phyloP scores from a whole-genome alignment of 2,888 invertebrate species.

The Cataglyphis cursor region DNA sequence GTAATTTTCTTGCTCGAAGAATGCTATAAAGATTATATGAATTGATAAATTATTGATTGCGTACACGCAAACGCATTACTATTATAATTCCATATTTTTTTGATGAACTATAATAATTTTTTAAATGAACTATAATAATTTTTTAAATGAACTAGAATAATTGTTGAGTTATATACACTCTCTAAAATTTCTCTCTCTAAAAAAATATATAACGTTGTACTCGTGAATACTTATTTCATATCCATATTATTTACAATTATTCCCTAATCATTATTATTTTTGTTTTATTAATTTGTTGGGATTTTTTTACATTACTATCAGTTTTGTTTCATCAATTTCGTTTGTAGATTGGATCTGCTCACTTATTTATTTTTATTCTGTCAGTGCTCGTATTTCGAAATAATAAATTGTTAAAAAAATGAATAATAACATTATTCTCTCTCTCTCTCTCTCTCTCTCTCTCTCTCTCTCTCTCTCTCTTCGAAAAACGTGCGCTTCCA shows the following conservation, averaged over 20 bases:
- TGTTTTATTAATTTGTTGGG: neutral
- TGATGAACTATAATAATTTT: slow-evolving; percentile 10
- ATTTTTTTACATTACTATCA: slow-evolving; percentile 3
- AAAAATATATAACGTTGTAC: neutral
- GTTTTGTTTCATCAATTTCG: neutral
- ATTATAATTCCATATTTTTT: slow-evolving; percentile 18
- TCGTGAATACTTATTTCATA: neutral
- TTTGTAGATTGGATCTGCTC: neutral
- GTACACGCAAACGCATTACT: slow-evolving; percentile 27
- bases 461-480: neutral
- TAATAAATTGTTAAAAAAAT: slow-evolving; percentile 33
- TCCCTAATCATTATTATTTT: neutral
- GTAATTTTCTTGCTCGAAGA: slow-evolving; percentile 42
- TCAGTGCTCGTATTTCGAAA: neutral
- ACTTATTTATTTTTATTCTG: slow-evolving; percentile 8
- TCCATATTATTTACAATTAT: slow-evolving; percentile 1
- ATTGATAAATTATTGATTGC: slow-evolving; percentile 43
- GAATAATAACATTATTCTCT: neutral
- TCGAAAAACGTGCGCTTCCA: slow-evolving; percentile 19
- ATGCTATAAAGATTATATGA: slow-evolving; percentile 20
- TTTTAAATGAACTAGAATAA: slow-evolving; percentile 2
- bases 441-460: too few species aligned
- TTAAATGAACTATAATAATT: neutral
- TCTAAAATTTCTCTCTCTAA: slow-evolving; percentile 2
- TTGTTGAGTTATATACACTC: neutral